phyloP scores from a whole-genome alignment of 2,797 vertebrate genomes.

The Eremophila alpestris region DNA sequence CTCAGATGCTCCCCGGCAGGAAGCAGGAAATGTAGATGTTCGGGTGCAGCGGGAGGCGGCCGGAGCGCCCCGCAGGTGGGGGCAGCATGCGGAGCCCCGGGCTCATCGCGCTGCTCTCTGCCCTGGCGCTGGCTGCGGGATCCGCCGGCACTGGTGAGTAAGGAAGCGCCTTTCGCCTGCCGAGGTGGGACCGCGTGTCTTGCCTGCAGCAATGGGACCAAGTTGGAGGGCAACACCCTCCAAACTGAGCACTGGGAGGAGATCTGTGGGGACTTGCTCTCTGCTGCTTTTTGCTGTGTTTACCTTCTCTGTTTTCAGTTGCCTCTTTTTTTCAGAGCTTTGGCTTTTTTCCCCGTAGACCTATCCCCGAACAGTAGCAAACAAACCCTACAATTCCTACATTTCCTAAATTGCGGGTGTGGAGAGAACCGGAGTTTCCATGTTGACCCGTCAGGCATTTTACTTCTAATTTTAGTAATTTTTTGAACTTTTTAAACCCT shows the following conservation, averaged over 20 bases:
- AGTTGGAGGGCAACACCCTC: conserved; percentile 49
- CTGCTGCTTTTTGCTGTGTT: background rate
- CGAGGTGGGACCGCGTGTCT: background rate
- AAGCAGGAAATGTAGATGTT: conserved; percentile 82
- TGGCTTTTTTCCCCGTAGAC: background rate
- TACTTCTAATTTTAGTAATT: background rate
- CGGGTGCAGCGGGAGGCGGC: conserved; percentile 47
- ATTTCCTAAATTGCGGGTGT: background rate
- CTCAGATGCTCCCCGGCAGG: conserved; percentile 78
- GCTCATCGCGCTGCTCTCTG: background rate
- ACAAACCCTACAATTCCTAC: background rate
- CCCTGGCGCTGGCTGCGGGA: conserved; percentile 1
- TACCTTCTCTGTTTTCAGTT: background rate
- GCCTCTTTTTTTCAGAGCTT: background rate
- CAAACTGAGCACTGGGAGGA: background rate
- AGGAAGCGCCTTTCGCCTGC: background rate
- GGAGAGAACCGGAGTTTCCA: background rate
- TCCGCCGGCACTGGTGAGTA: conserved; percentile 61
- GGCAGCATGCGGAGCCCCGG: conserved; percentile 39
- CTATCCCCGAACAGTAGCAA: background rate
- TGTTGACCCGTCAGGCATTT: background rate
- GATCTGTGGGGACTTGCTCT: conserved; percentile 47
- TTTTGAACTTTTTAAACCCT: background rate
- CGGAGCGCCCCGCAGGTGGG: conserved; percentile 17
- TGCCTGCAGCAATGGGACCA: conserved; percentile 29